Base-by-base conservation (phyloP, 2,888 invertebrate genomes). In the Dioctria linearis region DNA sequence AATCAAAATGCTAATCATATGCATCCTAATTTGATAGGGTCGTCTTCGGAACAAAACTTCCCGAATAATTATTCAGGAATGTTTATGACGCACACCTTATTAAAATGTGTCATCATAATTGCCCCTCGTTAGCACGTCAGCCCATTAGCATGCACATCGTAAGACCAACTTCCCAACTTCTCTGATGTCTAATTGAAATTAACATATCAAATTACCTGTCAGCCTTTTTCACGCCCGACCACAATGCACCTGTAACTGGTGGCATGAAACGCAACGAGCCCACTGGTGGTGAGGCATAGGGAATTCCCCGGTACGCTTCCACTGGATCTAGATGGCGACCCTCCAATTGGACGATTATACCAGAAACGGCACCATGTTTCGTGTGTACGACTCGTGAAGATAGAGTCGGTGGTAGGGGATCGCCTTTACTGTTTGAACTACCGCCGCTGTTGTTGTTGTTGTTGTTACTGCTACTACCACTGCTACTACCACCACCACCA, bases 261-360 rank as follows among this genome's bases (percentile, higher is more conserved):
- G 98, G 98, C 97, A 98, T 98, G 89, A 98, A 98, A 81, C 98
- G 92, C 82, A 98, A 90, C 80, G 94, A 93, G 5, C 96, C 97
- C 63, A 95, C 90, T 49, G 98, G 97, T 39, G 98, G 95, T 69
- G 97, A 96, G 42, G 98, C 98, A 89, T 98, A 98, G 4, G 98
- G 98, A 81, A 98, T 94, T 5, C 98, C 98, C 75, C 95, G 92
- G 88, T 96, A 98, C 83, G 96, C 95, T 88, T 98, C 98, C 37
- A 98, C 97, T 80, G 95, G 95, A 88, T 96, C 96, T 85, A 96
- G 90, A 87, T 93, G 94, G 84, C 95, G 92, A 40, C 94, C 92
- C 85, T 96, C 95, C 84, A 95, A 93, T 82, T 94, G 94, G 80
- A 95, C 94, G 85, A 96, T 95, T 84, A 95, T 93, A 75, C 96